Percentiles rank a stretch among this genome's conserved stretches.
Evolutionary conservation across 2,888 invertebrate genomes (phyloP).

Genomic region (Drosophila emarginata): DNA sequence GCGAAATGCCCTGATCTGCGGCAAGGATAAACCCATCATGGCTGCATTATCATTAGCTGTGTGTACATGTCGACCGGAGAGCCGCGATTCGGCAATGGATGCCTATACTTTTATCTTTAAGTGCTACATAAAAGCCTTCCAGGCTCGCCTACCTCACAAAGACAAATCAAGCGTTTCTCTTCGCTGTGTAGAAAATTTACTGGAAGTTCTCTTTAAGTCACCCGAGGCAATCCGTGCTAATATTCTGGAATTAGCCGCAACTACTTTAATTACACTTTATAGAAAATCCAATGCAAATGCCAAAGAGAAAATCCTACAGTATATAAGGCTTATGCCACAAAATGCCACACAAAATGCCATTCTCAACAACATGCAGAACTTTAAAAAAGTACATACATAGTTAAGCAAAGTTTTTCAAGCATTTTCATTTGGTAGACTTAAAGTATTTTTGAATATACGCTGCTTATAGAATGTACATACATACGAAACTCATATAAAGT

Average conservation of each 20-base stretch:
- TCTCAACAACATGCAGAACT: not conserved
- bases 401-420: too few relatives aligned
- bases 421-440: too few relatives aligned
- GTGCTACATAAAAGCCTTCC: not conserved
- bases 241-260: not conserved
- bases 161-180: not conserved
- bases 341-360: not conserved
- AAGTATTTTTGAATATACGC: not conserved
- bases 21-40: not conserved
- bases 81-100: not conserved
- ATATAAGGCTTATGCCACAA: not conserved
- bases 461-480: not conserved
- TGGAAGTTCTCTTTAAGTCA: slow-evolving; percentile 6
- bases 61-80: not conserved
- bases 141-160: not conserved
- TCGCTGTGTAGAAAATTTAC: slow-evolving; percentile 1
- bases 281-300: not conserved
- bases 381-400: not conserved
- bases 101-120: not conserved
- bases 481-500: too few relatives aligned
- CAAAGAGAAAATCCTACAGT: not conserved
- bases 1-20: not conserved
- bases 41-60: not conserved
- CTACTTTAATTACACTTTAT: not conserved
- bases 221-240: not conserved